Evolutionary conservation across 2,113 vertebrate species (phyloP).

Genomic region (Agapornis roseicollis): DNA sequence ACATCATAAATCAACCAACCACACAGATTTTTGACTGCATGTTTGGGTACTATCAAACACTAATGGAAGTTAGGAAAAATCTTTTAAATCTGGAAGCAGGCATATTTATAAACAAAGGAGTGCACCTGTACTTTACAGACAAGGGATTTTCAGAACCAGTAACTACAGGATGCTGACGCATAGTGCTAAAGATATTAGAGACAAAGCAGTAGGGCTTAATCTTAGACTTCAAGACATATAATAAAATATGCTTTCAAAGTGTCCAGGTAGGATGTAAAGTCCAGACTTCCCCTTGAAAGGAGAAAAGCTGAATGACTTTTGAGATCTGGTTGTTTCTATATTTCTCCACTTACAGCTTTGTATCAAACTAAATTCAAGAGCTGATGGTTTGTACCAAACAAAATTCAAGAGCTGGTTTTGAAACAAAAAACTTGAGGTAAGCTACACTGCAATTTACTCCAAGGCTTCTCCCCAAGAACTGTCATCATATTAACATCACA

Average conservation of each 20-base stretch:
- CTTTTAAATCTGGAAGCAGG: not conserved
- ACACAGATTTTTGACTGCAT: not conserved
- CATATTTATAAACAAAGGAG: not conserved
- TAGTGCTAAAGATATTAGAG: not conserved
- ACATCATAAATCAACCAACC: not conserved
- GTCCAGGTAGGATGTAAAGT: not conserved
- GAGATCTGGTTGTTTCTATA: not conserved
- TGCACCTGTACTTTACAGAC: not conserved
- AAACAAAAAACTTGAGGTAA: not conserved
- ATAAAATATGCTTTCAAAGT: not conserved
- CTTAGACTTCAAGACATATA: not conserved
- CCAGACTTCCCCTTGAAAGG: not conserved
- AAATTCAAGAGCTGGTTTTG: not conserved
- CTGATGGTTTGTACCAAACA: not conserved
- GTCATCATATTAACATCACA: not conserved
- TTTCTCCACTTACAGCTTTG: not conserved
- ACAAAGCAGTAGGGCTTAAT: not conserved
- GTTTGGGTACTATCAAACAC: not conserved
- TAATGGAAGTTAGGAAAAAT: not conserved
- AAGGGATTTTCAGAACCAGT: not conserved
- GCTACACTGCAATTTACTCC: not conserved
- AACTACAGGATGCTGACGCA: not conserved
- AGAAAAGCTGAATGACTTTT: not conserved
- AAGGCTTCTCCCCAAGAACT: not conserved
- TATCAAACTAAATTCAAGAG: not conserved